phyloP scores from a whole-genome alignment of 2,797 vertebrate genomes.

The Argentina silus region DNA sequence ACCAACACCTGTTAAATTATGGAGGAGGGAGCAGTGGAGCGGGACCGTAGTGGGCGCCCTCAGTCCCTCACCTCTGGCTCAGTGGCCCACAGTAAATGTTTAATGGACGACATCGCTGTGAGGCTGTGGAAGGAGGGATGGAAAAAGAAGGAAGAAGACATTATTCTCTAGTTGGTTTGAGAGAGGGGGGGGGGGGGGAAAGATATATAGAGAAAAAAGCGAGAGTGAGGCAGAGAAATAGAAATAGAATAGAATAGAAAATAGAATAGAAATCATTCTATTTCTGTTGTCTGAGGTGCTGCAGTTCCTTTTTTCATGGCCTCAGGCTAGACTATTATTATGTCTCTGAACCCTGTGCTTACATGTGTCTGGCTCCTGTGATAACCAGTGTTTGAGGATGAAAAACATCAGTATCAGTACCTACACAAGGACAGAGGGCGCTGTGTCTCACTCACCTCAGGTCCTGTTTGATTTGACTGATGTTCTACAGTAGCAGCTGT shows the following conservation, averaged over 20 bases:
- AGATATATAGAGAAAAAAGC: not conserved
- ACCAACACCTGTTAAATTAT: slow-evolving; percentile 21
- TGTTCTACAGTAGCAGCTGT: not conserved
- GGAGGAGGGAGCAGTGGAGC: slow-evolving; percentile 20
- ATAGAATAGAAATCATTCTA: not conserved
- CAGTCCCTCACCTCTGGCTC: slow-evolving; percentile 28
- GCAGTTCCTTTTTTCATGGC: slow-evolving; percentile 33
- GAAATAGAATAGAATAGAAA: not conserved
- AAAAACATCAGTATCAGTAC: slow-evolving; percentile 18
- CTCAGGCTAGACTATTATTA: slow-evolving; percentile 8
- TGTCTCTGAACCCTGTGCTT: not conserved
- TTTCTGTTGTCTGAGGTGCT: too few species aligned
- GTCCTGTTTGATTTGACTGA: slow-evolving; percentile 7
- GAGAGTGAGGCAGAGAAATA: not conserved
- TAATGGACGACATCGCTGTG: slow-evolving; percentile 35
- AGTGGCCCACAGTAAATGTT: slow-evolving; percentile 45
- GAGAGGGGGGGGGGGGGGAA: not conserved
- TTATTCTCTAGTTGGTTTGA: not conserved
- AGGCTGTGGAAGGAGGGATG: not conserved
- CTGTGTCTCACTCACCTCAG: not conserved
- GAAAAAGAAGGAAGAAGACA: not conserved
- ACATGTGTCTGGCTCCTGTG: not conserved
- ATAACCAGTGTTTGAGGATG: not conserved
- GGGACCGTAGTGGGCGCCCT: not conserved
- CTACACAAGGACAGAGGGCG: not conserved